phyloP scores from a whole-genome alignment of 2,113 vertebrate genomes.

The Ptilonorhynchus violaceus region DNA sequence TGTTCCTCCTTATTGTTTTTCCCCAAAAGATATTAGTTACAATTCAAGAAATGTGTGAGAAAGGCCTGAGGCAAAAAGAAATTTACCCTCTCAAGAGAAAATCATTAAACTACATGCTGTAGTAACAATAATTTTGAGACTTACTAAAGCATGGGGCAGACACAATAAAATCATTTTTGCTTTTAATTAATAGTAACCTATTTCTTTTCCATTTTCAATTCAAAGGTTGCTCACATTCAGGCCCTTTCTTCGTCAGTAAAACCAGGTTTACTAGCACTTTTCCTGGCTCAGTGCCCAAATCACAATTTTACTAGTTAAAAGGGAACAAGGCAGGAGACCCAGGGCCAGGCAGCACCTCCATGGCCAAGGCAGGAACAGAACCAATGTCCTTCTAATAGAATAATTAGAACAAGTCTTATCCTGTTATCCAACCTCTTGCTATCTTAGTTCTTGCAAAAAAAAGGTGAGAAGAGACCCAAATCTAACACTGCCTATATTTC shows the following conservation, averaged over 20 bases:
- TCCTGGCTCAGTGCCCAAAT: background rate
- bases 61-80: background rate
- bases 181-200: background rate
- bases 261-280: background rate
- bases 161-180: background rate
- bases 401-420: background rate
- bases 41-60: background rate
- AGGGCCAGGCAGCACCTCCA: background rate
- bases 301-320: background rate
- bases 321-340: background rate
- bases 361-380: background rate
- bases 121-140: background rate
- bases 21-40: background rate
- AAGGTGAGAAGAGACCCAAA: background rate
- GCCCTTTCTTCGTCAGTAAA: background rate
- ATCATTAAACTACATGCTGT: background rate
- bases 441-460: background rate
- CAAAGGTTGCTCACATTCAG: background rate
- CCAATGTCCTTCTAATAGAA: background rate
- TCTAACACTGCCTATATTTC: background rate
- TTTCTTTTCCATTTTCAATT: background rate
- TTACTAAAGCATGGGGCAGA: background rate
- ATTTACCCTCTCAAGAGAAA: background rate
- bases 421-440: rapidly evolving
- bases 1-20: background rate